phyloP scores from a whole-genome alignment of 2,113 vertebrate species.

The Crotalus horridus region DNA sequence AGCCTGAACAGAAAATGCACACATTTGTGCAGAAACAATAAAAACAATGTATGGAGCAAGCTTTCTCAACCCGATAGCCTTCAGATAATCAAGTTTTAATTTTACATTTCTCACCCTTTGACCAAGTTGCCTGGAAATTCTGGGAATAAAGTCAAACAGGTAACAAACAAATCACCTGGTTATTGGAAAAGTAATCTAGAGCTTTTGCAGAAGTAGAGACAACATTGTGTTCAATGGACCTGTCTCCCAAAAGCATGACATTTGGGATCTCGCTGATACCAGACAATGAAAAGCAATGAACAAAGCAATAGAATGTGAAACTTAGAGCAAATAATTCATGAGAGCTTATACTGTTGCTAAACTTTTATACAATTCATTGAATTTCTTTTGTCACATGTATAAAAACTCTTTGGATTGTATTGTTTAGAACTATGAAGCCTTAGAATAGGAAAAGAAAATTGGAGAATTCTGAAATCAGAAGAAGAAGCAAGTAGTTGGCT shows the following conservation, averaged over 20 bases:
- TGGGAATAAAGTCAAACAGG: background rate
- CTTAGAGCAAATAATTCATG: background rate
- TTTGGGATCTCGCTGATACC: background rate
- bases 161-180: background rate
- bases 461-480: background rate
- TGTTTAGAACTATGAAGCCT: background rate
- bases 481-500: background rate
- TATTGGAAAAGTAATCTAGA: background rate
- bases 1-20: background rate
- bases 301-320: background rate
- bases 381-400: background rate
- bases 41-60: background rate
- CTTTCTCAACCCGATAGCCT: background rate
- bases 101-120: background rate
- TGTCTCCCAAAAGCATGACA: background rate
- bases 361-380: background rate
- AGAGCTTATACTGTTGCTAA: background rate
- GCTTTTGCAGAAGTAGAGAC: background rate
- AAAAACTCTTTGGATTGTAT: background rate
- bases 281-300: background rate
- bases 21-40: background rate
- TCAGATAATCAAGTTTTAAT: background rate
- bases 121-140: background rate
- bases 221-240: background rate
- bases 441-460: background rate